phyloP scores from a whole-genome alignment of 2,888 invertebrate genomes.

The Conus canariensis region DNA sequence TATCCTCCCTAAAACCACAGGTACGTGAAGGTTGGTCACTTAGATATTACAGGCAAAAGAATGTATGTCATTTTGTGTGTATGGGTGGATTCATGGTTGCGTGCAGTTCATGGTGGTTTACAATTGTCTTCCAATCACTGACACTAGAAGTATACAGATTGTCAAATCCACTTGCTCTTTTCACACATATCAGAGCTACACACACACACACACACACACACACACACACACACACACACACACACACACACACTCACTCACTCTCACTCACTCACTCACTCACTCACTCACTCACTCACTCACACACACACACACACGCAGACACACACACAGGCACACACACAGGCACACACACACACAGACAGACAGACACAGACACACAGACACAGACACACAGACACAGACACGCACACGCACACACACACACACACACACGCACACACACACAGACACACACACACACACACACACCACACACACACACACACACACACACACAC shows the following conservation, averaged over 20 bases:
- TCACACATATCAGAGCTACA: background rate
- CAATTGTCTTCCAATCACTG: too few species aligned
- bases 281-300: background rate
- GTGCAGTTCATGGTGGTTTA: too few species aligned
- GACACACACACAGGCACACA: background rate
- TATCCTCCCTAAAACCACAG: slow-evolving; percentile 16
- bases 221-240: slow-evolving; percentile 11
- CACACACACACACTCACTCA: slow-evolving; percentile 5
- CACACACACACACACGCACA: background rate
- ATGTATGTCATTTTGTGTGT: too few species aligned
- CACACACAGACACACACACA: background rate
- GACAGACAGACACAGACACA: slow-evolving; percentile 12
- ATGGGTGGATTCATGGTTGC: too few species aligned
- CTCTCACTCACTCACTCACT: background rate
- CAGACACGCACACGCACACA: background rate
- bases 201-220: background rate
- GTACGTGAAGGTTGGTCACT: background rate
- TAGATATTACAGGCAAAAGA: background rate
- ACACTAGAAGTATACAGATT: too few species aligned
- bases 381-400: background rate
- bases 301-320: background rate
- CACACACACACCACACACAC: background rate
- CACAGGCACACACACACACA: slow-evolving; percentile 12
- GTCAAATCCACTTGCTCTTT: too few species aligned
- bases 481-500: background rate